Evolutionary conservation across 92 coral and sea anemone genomes (phyloP), one percentile per base, ranked within the genome.

Genomic region (Zoanthus solanderi): DNA sequence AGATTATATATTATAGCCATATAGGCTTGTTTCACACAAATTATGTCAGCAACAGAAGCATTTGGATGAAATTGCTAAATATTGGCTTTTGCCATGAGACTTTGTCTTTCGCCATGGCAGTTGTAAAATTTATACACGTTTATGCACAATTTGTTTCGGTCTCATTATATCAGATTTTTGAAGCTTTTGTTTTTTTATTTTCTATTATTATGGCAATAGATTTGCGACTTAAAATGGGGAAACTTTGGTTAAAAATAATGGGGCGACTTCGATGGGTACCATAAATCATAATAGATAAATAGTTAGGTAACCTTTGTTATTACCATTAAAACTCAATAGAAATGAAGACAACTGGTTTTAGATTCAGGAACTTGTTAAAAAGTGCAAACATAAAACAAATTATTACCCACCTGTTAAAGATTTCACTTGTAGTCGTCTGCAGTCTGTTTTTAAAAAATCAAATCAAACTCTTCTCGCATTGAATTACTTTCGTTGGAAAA

Each of bases 371-470:
- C 63, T 57, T 57, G 63, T 57, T 57, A 11, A 57, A 57, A 57
- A 57, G 16, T 8, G 63, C 63, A 57, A 57, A 57, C 63, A 57
- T 57, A 57, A 57, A 54, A 57, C 13, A 8, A 57, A 57, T 57
- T 8, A 57, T 57, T 57, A 57, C 63, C 63, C 63, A 57, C 63
- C 63, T 57, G 63, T 57, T 57, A 57, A 57, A 57, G 63, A 57
- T 57, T 57, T 8, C 63, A 57, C 15, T 57, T 57, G 63, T 57
- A 8, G 63, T 57, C 63, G 63, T 57, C 63, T 57, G 63, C 63
- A 57, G 63, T 57, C 63, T 57, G 63, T 57, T 57, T 57, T 57
- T 57, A 57, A 57, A 57, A 57, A 57, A 57, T 57, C 63, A 57
- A 57, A 57, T 57, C 63, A 53, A 57, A 57, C 63, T 57, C 15